Evolutionary conservation across 1,140 invertebrate species (phyloP).

Genomic region (Orussus abietinus): DNA sequence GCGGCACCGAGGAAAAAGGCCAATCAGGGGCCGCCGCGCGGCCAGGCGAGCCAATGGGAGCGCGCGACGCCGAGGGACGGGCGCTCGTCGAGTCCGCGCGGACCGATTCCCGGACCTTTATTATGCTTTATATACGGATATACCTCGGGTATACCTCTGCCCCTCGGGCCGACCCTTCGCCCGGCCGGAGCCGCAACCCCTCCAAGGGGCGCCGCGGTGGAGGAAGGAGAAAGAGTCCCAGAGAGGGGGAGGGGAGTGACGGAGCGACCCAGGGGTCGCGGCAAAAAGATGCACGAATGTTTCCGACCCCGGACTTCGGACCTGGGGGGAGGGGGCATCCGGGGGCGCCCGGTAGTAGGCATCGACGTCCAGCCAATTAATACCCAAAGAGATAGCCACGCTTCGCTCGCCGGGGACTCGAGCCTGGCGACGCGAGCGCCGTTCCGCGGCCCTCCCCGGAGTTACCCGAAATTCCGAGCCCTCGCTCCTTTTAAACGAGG

Average conservation of each 20-base stretch:
- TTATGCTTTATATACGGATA: conserved; percentile 25
- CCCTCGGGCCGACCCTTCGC: too few species aligned
- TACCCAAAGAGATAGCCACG: too few species aligned
- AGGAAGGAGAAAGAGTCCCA: too few species aligned
- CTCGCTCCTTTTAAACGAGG: too few species aligned
- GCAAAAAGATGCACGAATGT: conserved; percentile 34
- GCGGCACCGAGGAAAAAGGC: conserved; percentile 34
- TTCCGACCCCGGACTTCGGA: conserved; percentile 37
- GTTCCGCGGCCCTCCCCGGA: too few species aligned
- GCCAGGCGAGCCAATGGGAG: conserved; percentile 3
- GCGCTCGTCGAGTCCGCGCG: conserved; percentile 38
- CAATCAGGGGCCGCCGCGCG: conserved; percentile 30
- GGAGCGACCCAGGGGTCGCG: conserved; percentile 25
- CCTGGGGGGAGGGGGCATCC: too few species aligned
- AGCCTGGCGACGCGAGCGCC: too few species aligned
- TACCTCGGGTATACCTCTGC: neutral
- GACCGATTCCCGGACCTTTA: conserved; percentile 30
- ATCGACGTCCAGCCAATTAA: conserved; percentile 42
- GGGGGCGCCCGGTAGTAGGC: conserved; percentile 26
- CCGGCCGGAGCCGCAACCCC: too few species aligned
- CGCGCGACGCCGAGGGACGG: conserved; percentile 20
- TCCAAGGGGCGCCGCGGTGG: too few species aligned
- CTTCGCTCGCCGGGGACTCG: too few species aligned
- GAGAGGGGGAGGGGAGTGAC: too few species aligned
- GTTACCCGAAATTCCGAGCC: too few species aligned